Evolutionary conservation across 30 jellyfish, hydroid and myxozoan genomes (phyloP), one percentile per base, ranked within the genome.

Genomic region (Haliclystus octoradiatus): DNA sequence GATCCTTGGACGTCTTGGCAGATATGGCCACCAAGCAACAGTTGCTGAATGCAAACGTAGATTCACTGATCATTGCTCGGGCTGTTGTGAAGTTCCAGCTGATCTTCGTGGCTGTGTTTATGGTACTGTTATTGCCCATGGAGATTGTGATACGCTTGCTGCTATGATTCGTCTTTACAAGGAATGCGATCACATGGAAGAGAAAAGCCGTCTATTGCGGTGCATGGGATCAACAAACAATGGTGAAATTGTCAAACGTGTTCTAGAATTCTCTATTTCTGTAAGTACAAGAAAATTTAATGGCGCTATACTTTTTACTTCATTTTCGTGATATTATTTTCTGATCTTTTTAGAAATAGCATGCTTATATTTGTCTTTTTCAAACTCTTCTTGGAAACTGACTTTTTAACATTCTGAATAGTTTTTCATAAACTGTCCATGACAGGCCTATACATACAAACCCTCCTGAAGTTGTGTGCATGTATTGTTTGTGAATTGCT

Each of bases 81-180:
- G 83, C 40, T 72, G 62, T 2, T 33, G 74, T 3, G 74, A 47
- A 63, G 81, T 89, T 23, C 88, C 93, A 27, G 95, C 95, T 0
- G 98, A 89, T 50, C 34, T 89, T 47, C 72, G 98, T 19, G 81
- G 83, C 28, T 91, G 95, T 28, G 92, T 89, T 3, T 87, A 73
- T 75, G 81, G 93, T 26, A 75, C 93, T 46, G 98, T 89, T 9
- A 62, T 69, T 33, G 65, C 84, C 32, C 74, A 80, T 71, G 98
- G 95, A 2, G 90, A 71, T 57, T 69, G 50, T 22, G 78, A 28
- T 33, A 86, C 93, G 12, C 73, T 89, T 22, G 86, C 75, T 23
- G 79, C 83, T 1, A 70, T 89, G 95, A 64, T 77, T 3, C 83
- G 64, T 30, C 62, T 89, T 62, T 77, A 74, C 78, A 66, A 79